Percentiles rank a stretch among this genome's conserved stretches.
Conservation (phyloP, 2,113 vertebrate genomes). For the Osmerus eperlanus region DNA sequence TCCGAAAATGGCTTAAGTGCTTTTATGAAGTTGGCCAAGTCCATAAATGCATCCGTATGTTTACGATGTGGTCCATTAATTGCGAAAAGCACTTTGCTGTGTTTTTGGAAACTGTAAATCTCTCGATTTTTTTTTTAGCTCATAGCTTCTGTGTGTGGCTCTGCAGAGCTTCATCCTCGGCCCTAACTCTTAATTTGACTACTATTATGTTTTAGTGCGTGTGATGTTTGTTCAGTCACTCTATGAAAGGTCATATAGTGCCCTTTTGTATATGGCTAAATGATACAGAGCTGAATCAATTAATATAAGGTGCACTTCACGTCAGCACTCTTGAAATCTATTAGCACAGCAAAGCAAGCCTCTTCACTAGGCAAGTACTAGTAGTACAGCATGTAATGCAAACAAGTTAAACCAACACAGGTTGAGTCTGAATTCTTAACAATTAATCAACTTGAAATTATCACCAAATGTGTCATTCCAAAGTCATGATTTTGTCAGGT, state of each 20-base stretch:
- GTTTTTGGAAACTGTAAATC: conserved; percentile 35
- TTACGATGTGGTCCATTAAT: conserved; percentile 45
- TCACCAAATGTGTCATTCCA: no score
- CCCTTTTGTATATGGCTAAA: neutral
- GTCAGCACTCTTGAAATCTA: no score
- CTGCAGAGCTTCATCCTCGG: conserved; percentile 10
- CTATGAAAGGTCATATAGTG: conserved; percentile 7
- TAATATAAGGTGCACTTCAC: neutral
- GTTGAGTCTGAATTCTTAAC: no score
- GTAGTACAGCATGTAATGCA: no score
- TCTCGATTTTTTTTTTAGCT: neutral
- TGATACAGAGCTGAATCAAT: neutral
- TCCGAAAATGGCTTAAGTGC: conserved; percentile 35
- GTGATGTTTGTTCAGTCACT: neutral
- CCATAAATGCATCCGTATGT: conserved; percentile 43
- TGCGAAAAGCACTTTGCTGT: conserved; percentile 29
- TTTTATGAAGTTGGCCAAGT: conserved; percentile 24
- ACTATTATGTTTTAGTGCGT: conserved; percentile 11
- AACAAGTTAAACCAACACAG: no score
- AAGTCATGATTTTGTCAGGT: no score
- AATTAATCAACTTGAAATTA: no score
- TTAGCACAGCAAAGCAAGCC: no score
- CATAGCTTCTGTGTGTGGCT: conserved; percentile 28
- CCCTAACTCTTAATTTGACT: conserved; percentile 6
- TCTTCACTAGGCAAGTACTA: no score